Conservation (phyloP, 2,888 invertebrate species). For the Tinea semifulvella region DNA sequence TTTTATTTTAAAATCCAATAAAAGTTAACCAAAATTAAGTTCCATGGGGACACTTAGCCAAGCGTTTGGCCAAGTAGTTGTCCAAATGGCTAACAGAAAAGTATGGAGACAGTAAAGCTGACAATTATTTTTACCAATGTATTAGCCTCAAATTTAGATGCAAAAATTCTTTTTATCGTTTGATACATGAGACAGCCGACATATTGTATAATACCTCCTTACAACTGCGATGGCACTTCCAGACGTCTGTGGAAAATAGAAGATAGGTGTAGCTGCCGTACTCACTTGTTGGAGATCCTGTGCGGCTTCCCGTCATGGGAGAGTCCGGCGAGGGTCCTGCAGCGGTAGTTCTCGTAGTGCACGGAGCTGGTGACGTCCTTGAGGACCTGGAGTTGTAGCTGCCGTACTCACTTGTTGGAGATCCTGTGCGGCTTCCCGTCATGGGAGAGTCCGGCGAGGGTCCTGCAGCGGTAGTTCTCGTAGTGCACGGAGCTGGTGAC, state of each 20-base stretch:
- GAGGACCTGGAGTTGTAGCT: slow-evolving; percentile 94
- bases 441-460: slow-evolving; percentile 86
- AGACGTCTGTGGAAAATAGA: no score
- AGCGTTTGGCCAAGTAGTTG: no score
- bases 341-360: slow-evolving; percentile 99
- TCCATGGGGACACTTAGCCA: no score
- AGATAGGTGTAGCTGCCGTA: no score
- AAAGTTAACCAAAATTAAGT: neutral
- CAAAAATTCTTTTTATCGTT: no score
- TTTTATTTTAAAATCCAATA: neutral
- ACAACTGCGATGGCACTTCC: no score
- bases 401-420: slow-evolving; percentile 92
- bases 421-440: slow-evolving; percentile 87
- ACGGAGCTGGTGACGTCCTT: slow-evolving; percentile 99
- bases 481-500: slow-evolving; percentile 99
- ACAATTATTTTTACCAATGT: no score
- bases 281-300: slow-evolving; percentile 88
- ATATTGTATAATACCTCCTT: no score
- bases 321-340: slow-evolving; percentile 89
- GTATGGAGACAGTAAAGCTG: no score
- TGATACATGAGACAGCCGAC: no score
- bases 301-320: slow-evolving; percentile 88
- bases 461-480: slow-evolving; percentile 97
- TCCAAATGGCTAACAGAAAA: no score
- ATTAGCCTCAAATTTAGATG: no score